Base-by-base conservation (phyloP, 1,140 invertebrate species). In the Ephestia elutella region DNA sequence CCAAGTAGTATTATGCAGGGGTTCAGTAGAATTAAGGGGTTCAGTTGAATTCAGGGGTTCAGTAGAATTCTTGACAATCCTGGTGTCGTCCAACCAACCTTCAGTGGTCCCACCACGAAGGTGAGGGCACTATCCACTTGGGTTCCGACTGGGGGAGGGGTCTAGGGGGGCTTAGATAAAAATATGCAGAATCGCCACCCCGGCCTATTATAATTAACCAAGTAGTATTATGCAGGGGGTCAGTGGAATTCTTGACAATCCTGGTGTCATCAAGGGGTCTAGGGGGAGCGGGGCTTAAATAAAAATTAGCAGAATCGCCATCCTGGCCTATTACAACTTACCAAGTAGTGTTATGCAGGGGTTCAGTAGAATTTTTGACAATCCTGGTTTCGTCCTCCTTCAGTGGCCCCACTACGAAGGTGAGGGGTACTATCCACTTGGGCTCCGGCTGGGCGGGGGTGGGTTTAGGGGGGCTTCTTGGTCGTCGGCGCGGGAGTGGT, bases 51-150 rank as follows among this genome's bases (percentile, higher is more conserved):
- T n/a, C n/a, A n/a, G n/a, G n/a, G n/a, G n/a, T n/a, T n/a, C n/a
- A n/a, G n/a, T n/a, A n/a, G n/a, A n/a, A n/a, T n/a, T n/a, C n/a
- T n/a, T n/a, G n/a, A n/a, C n/a, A n/a, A n/a, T n/a, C n/a, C n/a
- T n/a, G n/a, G n/a, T n/a, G n/a, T n/a, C n/a, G n/a, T n/a, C n/a
- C 0, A n/a, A n/a, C n/a, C n/a, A n/a, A 58, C 56, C 0, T 67
- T 57, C 0, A 78, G 9, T 0, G 84, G 84, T 0, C 84, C 84
- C 0, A 85, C 82, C 5, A 70, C 68, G 67, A 87, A 87, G 0
- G 82, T 87, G 10, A 87, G 73, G 84, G 84, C 44, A 87, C 80
- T 0, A 82, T 70, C 84, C 84, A 87, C 20, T 78, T 81, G 5
- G 74, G 75, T 9, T 38, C 32, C 0, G 68, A 49, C 0, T 79